Evolutionary conservation across 2,888 invertebrate genomes (phyloP).

Genomic region (Caenorhabditis zanzibari): DNA sequence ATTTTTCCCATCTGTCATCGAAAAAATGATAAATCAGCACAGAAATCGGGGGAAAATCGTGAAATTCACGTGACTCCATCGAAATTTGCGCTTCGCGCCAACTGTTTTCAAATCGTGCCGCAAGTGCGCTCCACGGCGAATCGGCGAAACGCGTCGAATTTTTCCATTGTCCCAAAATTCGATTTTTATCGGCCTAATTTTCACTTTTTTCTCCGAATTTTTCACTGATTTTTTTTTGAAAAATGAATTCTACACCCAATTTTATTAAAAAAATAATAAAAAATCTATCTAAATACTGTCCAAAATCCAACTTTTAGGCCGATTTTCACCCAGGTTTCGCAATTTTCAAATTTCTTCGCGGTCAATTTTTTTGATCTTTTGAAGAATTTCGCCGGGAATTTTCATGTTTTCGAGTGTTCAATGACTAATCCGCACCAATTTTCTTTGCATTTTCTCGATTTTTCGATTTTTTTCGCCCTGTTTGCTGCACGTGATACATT

Average conservation of each 20-base stretch:
- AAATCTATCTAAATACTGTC: not conserved
- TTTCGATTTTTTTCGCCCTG: not conserved
- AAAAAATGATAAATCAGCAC: not conserved
- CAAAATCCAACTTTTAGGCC: not conserved
- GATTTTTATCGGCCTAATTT: constrained; percentile 41
- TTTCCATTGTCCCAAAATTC: constrained; percentile 58
- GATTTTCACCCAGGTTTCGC: constrained; percentile 1
- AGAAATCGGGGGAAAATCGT: not conserved
- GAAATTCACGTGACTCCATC: constrained; percentile 35
- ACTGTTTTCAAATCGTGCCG: constrained; percentile 21
- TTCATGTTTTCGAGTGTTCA: not conserved
- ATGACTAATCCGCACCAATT: not conserved
- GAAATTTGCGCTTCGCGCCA: constrained; percentile 36
- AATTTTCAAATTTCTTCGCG: not conserved
- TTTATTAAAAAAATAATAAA: not conserved
- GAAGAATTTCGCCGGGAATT: not conserved
- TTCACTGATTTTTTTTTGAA: not conserved
- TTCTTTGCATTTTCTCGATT: not conserved
- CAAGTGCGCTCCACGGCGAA: constrained; percentile 53
- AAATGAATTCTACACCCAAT: not conserved
- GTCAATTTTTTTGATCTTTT: not conserved
- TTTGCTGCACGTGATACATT: not conserved
- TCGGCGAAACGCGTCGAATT: not conserved
- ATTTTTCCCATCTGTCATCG: not conserved
- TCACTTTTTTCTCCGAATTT: not conserved